These are phyloP conservation scores for Brachynemurus nebulosus DNA, from an alignment of 2,888 invertebrate species.

Conservation along the genomic window DNA sequence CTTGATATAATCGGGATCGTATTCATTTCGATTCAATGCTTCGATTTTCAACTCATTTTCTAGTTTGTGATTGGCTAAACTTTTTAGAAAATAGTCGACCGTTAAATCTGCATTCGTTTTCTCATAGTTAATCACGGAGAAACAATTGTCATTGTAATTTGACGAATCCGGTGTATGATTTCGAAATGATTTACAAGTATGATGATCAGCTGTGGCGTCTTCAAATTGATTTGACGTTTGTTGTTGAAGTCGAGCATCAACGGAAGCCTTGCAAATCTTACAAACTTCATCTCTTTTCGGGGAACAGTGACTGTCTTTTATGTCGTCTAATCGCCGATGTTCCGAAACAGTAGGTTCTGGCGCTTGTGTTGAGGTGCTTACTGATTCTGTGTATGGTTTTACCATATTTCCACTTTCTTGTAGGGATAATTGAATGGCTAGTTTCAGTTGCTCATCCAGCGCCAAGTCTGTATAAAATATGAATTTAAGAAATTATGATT, in stretches of 20 bases:
- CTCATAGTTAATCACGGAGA: slow-evolving; percentile 22
- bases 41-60: slow-evolving; percentile 30
- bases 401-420: slow-evolving; percentile 27
- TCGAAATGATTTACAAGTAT: not conserved
- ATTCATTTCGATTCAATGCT: slow-evolving; percentile 25
- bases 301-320: not conserved
- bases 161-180: not conserved
- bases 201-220: not conserved
- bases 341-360: slow-evolving; percentile 6
- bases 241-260: not conserved
- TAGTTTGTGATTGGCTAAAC: slow-evolving; percentile 33
- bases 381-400: not conserved
- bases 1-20: slow-evolving; percentile 11
- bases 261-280: not conserved
- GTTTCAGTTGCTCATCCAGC: slow-evolving; percentile 34
- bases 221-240: not conserved
- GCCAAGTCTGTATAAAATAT: slow-evolving; percentile 20
- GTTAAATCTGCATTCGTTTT: slow-evolving; percentile 35
- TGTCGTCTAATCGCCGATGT: not conserved
- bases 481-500: not conserved
- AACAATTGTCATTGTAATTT: slow-evolving; percentile 10
- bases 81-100: slow-evolving; percentile 38
- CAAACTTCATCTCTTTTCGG: not conserved
- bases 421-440: slow-evolving; percentile 39
- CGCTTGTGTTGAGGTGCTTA: slow-evolving; percentile 14